Conservation (phyloP, 2,888 invertebrate genomes). For the Drosophila nigritarsus region DNA sequence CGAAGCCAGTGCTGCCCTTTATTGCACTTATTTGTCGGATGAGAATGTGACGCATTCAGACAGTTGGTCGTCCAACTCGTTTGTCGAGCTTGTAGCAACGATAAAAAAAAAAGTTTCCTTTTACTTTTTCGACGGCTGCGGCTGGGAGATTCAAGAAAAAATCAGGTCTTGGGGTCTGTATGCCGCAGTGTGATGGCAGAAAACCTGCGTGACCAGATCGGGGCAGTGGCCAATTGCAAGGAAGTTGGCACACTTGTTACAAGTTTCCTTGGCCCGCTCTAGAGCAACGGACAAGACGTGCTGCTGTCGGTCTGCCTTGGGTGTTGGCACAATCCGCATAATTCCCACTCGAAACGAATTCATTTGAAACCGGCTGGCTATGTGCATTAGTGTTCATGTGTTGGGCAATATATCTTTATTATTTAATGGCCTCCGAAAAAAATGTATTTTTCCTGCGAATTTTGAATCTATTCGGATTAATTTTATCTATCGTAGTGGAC, state of each 20-base stretch:
- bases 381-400: conserved; percentile 17
- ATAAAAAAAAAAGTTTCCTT: conserved; percentile 55
- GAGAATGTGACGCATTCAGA: conserved; percentile 18
- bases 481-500: conserved; percentile 25
- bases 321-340: conserved; percentile 60
- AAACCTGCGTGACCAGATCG: conserved; percentile 64
- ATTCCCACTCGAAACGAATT: conserved; percentile 35
- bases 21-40: conserved; percentile 20
- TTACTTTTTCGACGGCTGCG: conserved; percentile 56
- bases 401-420: conserved; percentile 59
- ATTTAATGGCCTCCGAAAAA: conserved; percentile 60
- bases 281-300: conserved; percentile 29
- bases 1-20: not conserved
- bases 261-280: conserved; percentile 58
- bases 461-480: conserved; percentile 17
- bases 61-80: conserved; percentile 34
- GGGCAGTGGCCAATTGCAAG: conserved; percentile 52
- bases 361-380: conserved; percentile 49
- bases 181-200: conserved; percentile 33
- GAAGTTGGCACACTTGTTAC: conserved; percentile 73
- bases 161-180: conserved; percentile 72
- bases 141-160: conserved; percentile 38
- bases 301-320: conserved; percentile 32
- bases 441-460: conserved; percentile 19
- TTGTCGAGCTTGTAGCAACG: conserved; percentile 9